phyloP scores from a whole-genome alignment of 2,797 vertebrate species.

The Oophaga sylvatica region DNA sequence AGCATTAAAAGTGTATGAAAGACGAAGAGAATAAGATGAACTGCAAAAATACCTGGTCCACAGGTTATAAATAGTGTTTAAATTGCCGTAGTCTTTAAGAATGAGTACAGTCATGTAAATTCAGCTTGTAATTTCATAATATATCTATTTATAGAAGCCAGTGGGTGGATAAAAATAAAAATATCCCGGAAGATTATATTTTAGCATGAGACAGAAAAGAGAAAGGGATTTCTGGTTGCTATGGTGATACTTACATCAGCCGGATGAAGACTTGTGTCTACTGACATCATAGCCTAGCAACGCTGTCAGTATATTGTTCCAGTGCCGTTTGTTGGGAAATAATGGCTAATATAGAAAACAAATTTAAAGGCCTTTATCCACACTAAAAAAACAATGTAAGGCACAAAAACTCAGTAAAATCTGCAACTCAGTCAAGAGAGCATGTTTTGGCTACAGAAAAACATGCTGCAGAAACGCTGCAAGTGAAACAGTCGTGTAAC shows the following conservation, averaged over 20 bases:
- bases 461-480: too few relatives aligned
- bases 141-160: constrained; percentile 23
- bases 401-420: too few relatives aligned
- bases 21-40: too few relatives aligned
- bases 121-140: constrained; percentile 27
- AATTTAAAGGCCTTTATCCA: background rate
- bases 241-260: constrained; percentile 77
- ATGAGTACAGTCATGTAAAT: background rate
- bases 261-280: constrained; percentile 69
- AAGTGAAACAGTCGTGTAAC: too few relatives aligned
- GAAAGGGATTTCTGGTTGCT: constrained; percentile 76
- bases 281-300: constrained; percentile 27
- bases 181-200: constrained; percentile 69
- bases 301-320: background rate
- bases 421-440: too few relatives aligned
- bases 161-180: constrained; percentile 71
- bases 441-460: too few relatives aligned
- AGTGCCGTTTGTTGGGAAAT: background rate
- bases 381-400: too few relatives aligned
- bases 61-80: background rate
- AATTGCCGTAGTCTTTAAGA: background rate
- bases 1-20: too few relatives aligned
- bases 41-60: background rate
- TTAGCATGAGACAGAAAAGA: constrained; percentile 69
- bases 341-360: background rate